Base-by-base conservation (phyloP, 2,888 invertebrate species). In the Anthophora plumipes region DNA sequence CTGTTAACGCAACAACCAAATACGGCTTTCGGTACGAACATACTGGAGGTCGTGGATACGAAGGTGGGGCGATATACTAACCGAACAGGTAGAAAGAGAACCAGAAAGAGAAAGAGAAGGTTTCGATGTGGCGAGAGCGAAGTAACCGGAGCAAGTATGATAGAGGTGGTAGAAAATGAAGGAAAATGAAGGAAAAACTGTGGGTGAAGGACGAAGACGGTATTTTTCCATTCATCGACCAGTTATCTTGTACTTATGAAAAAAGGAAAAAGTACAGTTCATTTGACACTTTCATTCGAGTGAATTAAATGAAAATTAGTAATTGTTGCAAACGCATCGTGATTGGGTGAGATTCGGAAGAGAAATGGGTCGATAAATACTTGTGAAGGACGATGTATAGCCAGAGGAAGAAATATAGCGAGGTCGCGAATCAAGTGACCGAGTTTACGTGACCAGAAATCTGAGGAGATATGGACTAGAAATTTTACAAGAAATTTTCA, bases 1-100 rank as follows among this genome's bases (percentile, higher is more conserved):
- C 79, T 79, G 68, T 78, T 80, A 74, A 69, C 64, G 66, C 80
- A 48, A 69, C 73, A 55, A 59, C 79, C 80, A 80, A 80, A 80
- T 80, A 80, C 79, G 80, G 80, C 66, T 80, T 80, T 80, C 69
- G 73, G 57, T 68, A 41, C 72, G 78, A 68, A 78, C 63, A 25
- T 37, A 37, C 4, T 41, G 64, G 73, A 80, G 73, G 73, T 73
- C 80, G 64, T 59, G 22, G 68, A 39, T 63, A 50, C 25, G n/a
- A 52, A 64, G 78, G 72, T 78, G 80, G 78, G 77, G 72, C 46
- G 67, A 64, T 77, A 61, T 46, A 68, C 55, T 46, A 68, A 72
- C 61, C 63, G 57, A 46, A 41, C 67, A 20, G 14, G 78, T 37
- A 68, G 57, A 67, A 46, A 72, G 70, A 66, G 37, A 71, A 55